Evolutionary conservation across 2,113 vertebrate genomes (phyloP), one percentile per base, ranked within the genome.

Genomic region (Ptilonorhynchus violaceus): DNA sequence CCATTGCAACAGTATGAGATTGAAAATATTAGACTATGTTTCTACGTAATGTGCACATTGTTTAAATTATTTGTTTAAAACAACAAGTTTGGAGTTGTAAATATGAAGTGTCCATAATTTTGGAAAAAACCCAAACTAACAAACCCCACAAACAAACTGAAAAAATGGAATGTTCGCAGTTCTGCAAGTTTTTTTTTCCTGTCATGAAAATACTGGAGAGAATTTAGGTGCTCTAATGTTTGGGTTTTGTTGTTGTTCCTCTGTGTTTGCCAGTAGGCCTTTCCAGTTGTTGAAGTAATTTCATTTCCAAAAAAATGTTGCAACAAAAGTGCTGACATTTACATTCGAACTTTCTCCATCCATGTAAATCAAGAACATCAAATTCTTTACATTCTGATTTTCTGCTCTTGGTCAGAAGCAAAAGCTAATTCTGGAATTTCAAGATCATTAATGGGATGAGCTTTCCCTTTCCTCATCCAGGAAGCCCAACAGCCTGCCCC

Each of bases 101-200:
- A 66, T 47, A 89, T 30, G 15, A 50, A 42, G 3, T 6, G 3
- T 39, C 15, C 7, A 19, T 10, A 44, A 39, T 41, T 85, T 66
- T 12, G 7, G 19, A 50, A 39, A 37, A 9, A 15, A 13, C 21
- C 10, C 11, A 21, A 35, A 20, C 63, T 30, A 31, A 9, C 8
- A 24, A 52, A 10, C 1, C 13, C 13, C 8, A 50, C 12, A 73
- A 69, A 44, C 9, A 33, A 79, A 41, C 2, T 0, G 4, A 44
- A 67, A 46, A 24, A n/a, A 6, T 1, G 0, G 6, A 63, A 49
- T 10, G 1, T 28, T 68, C 24, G 7, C 62, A 55, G 13, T 35
- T 83, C 80, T 64, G 7, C 9, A 72, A 72, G 23, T 18, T 44
- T 4, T 14, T 33, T 75, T 52, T 86, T 59, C 18, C 22, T 89